Conservation (phyloP, 2,113 vertebrate genomes). For the Gavia stellata region DNA sequence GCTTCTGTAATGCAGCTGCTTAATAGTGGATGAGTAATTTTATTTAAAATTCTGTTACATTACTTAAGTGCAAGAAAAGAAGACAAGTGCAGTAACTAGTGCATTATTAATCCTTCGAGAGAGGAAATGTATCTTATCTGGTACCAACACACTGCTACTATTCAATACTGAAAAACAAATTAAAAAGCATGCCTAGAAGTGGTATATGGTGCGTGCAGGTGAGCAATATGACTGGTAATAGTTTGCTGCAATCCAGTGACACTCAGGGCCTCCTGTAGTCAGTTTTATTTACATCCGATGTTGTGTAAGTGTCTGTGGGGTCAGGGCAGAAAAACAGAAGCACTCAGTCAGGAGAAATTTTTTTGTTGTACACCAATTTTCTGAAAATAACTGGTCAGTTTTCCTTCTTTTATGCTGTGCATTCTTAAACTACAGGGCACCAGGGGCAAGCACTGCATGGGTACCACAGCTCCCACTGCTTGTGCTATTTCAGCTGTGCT, state of each 20-base stretch:
- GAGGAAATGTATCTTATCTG: background rate
- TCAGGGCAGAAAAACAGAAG: background rate
- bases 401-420: background rate
- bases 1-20: fast-evolving
- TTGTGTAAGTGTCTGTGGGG: fast-evolving
- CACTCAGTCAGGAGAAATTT: fast-evolving
- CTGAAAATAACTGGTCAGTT: background rate
- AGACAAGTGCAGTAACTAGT: background rate
- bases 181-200: background rate
- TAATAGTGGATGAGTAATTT: background rate
- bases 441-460: fast-evolving
- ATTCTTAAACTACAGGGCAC: background rate
- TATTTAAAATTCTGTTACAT: background rate
- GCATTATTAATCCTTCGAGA: background rate
- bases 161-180: fast-evolving
- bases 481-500: background rate
- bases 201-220: background rate
- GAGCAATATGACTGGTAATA: fast-evolving
- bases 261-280: fast-evolving
- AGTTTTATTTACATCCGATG: background rate
- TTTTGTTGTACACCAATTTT: background rate
- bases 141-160: background rate
- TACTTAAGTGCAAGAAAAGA: background rate
- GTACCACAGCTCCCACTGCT: background rate
- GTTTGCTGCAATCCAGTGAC: background rate